Base-by-base conservation (phyloP, 2,888 invertebrate genomes). In the Coelogynopora nodosa region DNA sequence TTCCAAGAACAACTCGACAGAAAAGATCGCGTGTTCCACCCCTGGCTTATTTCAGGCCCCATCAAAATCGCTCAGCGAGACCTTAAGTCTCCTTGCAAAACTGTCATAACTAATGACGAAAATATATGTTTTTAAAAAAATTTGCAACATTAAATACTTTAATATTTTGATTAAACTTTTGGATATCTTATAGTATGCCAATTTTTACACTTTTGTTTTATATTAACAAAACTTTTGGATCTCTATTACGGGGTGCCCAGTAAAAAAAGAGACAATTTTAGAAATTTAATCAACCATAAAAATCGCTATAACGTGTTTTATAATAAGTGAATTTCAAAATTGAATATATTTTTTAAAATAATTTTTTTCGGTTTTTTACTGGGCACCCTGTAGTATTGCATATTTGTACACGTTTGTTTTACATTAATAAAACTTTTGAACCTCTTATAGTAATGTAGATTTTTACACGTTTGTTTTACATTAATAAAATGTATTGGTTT, bases 1-100 rank as follows among this genome's bases (percentile, higher is more conserved):
- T 82, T 30, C 82, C 82, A 30, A 30, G 82, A 13, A 82, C 82
- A 82, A 82, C 82, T 31, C 82, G 82, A 31, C 82, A 82, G 31
- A 28, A 30, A 31, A 82, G 31, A 31, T 82, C 82, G 30, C 82
- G 82, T 31, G 30, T 31, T 82, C 82, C 82, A 23, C 82, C 82
- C 30, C 29, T 31, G 30, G 31, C 23, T 30, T 82, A 82, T 82
- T n/a, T 31, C 82, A 30, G 30, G 30, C 30, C 30, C 82, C 82
- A 82, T 82, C 31, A 30, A 30, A 31, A 82, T 82, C 27, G 2
- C 82, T 30, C 29, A 82, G 23, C 29, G 82, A 31, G 29, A 82
- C 31, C 82, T 82, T 30, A 82, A 27, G 82, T 82, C 31, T 82
- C 30, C 30, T 30, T 82, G 82, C 31, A 82, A 31, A 82, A 82